Conservation (phyloP, 64 coral and sea anemone species). For the Dendrophyllia cribrosa region DNA sequence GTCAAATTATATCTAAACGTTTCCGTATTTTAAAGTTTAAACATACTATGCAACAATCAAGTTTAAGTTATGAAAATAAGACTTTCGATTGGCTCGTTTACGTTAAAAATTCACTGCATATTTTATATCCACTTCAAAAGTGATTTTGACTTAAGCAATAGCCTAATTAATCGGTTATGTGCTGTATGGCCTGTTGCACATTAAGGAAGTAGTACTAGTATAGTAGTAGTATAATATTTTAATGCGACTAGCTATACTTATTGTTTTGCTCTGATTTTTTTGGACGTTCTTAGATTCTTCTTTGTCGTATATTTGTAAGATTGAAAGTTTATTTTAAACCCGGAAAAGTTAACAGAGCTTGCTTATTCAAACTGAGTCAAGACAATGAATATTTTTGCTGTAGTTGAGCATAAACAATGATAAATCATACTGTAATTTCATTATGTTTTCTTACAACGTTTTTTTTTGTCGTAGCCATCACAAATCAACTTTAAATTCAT, state of each 20-base stretch:
- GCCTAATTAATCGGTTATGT: slow-evolving; percentile 48
- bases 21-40: slow-evolving; percentile 55
- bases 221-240: slow-evolving; percentile 16
- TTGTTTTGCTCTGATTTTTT: neutral
- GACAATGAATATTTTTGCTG: too few relatives aligned
- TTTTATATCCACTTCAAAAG: slow-evolving; percentile 59
- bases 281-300: neutral
- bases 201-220: slow-evolving; percentile 19
- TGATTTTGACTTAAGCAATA: neutral
- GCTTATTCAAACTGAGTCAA: too few relatives aligned
- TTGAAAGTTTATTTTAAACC: neutral
- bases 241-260: slow-evolving; percentile 18
- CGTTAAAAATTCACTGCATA: slow-evolving; percentile 66
- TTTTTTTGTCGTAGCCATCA: too few relatives aligned
- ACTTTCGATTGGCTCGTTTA: slow-evolving; percentile 67
- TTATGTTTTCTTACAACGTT: too few relatives aligned
- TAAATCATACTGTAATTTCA: too few relatives aligned
- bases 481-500: neutral
- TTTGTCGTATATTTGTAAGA: neutral
- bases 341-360: too few relatives aligned
- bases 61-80: slow-evolving; percentile 52
- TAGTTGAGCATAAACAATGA: too few relatives aligned
- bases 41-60: slow-evolving; percentile 38
- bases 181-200: slow-evolving; percentile 7
- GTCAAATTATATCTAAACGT: slow-evolving; percentile 61